Base-by-base conservation (phyloP, 2,888 invertebrate genomes). In the Antheraea assamensis region DNA sequence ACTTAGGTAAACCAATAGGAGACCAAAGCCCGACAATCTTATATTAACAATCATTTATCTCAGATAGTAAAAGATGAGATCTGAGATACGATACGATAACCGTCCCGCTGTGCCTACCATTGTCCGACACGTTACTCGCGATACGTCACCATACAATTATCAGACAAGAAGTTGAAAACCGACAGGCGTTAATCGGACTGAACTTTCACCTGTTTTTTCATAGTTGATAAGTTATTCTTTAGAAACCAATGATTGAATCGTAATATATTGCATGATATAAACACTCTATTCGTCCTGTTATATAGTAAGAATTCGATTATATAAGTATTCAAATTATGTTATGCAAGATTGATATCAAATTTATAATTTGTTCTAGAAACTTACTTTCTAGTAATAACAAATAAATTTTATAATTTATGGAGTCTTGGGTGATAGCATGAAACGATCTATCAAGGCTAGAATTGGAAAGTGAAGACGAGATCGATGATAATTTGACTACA, bases 141-240 rank as follows among this genome's bases (percentile, higher is more conserved):
- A 79, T 81, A 80, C 78, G 76, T 74, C 79, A 73, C 82, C 82
- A 80, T 76, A 83, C 83, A 83, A 85, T 83, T 83, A 84, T 84
- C 82, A 82, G 83, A 83, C 83, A 85, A 81, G 79, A 78, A 79
- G 79, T 81, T 77, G 79, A 77, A 42, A 80, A 82, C 79, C 73
- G 84, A 82, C 82, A 82, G 81, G 78, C 79, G 83, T 80, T 86
- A 85, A 86, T 83, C 85, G 82, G 82, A 83, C 81, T 84, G 80
- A 85, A 83, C 84, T 83, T 82, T 84, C 81, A 84, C 82, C 82
- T 80, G n/a, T 75, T 70, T 70, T 77, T n/a, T 77, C 74, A 75
- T 5, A 80, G 73, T 78, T 77, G 79, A 79, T 82, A 80, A 77
- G 75, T 79, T 81, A 77, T 79, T 82, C 77, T 78, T 42, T 71